Percentiles rank a stretch among this genome's conserved stretches.
phyloP scores from a whole-genome alignment of 2,797 vertebrate genomes.

The Podargus strigoides region DNA sequence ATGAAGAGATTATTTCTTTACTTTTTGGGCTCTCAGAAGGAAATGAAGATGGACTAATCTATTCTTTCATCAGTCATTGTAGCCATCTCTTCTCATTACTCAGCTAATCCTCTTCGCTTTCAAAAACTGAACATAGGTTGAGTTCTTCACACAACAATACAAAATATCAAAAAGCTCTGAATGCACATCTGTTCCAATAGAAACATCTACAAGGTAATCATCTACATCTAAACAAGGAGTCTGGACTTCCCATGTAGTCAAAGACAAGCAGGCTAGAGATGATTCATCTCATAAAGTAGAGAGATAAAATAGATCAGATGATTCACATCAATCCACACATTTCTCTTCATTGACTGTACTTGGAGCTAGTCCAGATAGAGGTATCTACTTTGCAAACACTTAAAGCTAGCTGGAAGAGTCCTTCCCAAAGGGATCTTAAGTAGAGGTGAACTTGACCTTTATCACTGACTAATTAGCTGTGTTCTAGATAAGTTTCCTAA shows the following conservation, averaged over 20 bases:
- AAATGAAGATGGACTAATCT: not conserved
- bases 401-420: not conserved
- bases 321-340: not conserved
- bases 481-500: not conserved
- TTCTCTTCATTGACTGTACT: not conserved
- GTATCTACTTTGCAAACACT: not conserved
- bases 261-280: not conserved
- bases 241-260: not conserved
- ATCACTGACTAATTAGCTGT: not conserved
- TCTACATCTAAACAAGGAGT: not conserved
- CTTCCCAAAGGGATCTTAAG: not conserved
- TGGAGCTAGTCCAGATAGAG: not conserved
- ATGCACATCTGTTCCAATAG: not conserved
- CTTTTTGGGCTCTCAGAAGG: not conserved
- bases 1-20: not conserved
- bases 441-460: not conserved
- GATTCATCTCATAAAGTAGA: not conserved
- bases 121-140: not conserved
- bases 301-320: conserved; percentile 2
- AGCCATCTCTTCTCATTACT: not conserved
- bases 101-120: not conserved
- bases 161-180: not conserved
- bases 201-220: not conserved
- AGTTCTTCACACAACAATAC: not conserved
- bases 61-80: not conserved